These are phyloP conservation scores for Tautogolabrus adspersus DNA, from an alignment of 2,113 vertebrate genomes.

Conservation along the genomic window DNA sequence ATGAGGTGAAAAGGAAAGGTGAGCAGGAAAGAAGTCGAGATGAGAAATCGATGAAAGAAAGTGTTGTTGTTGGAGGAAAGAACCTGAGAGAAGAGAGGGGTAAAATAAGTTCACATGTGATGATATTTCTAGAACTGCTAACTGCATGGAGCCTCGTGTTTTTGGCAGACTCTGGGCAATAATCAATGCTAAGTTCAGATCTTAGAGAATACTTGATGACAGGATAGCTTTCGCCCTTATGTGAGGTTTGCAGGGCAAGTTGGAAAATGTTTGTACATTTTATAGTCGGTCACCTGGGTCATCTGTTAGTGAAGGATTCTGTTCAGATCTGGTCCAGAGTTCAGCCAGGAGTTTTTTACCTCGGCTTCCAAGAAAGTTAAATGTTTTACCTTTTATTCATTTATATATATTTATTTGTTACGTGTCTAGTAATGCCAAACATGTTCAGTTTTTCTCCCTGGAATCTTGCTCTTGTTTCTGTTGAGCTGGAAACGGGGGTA, in stretches of 20 bases:
- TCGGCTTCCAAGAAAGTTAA: neutral
- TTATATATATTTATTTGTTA: conserved; percentile 8
- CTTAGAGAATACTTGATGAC: neutral
- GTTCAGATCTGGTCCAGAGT: neutral
- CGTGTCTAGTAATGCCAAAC: conserved; percentile 14
- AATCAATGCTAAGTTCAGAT: neutral
- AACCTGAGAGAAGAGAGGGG: neutral
- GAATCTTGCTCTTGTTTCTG: conserved; percentile 5
- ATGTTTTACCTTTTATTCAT: conserved; percentile 5
- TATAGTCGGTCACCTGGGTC: neutral
- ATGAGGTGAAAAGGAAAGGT: neutral
- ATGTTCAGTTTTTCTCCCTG: neutral
- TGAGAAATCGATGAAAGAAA: neutral
- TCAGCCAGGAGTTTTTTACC: conserved; percentile 19
- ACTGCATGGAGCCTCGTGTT: neutral
- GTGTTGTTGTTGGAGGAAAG: neutral
- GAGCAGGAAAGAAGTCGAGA: neutral
- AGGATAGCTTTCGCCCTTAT: neutral
- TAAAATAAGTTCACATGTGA: neutral
- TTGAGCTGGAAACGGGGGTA: neutral
- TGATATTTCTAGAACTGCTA: neutral
- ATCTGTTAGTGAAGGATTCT: neutral
- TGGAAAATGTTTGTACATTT: neutral
- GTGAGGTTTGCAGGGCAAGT: neutral
- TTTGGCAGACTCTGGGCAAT: neutral